Evolutionary conservation across 2,888 invertebrate species (phyloP).

Genomic region (Heliconius hortense): DNA sequence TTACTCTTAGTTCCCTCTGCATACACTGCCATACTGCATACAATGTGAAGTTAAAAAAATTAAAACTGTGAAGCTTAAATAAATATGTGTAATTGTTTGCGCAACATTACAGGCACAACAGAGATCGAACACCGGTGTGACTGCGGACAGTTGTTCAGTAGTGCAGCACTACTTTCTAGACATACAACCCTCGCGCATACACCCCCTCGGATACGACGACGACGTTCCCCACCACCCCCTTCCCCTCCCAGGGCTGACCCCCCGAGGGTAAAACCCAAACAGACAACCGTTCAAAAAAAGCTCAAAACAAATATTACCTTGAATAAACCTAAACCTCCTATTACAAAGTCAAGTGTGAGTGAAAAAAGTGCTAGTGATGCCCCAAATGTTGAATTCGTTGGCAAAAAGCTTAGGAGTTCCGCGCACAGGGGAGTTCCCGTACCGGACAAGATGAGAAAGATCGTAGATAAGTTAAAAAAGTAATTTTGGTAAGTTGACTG

Average conservation of each 20-base stretch:
- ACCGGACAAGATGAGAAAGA: constrained; percentile 66
- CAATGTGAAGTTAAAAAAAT: no score
- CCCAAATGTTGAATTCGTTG: constrained; percentile 37
- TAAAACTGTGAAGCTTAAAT: neutral
- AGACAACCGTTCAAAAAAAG: constrained; percentile 29
- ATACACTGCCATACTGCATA: no score
- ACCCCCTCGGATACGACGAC: constrained; percentile 73
- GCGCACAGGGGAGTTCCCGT: constrained; percentile 69
- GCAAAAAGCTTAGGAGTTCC: constrained; percentile 50
- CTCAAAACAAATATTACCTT: constrained; percentile 37
- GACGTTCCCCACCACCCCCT: constrained; percentile 65
- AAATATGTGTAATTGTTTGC: neutral
- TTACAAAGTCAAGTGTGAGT: constrained; percentile 51
- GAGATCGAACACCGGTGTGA: constrained; percentile 77
- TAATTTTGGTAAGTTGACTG: constrained; percentile 44
- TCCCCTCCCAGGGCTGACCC: constrained; percentile 56
- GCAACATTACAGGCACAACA: constrained; percentile 52
- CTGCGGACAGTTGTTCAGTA: constrained; percentile 74
- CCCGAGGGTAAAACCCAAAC: constrained; percentile 44
- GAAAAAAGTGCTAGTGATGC: constrained; percentile 45
- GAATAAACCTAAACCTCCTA: constrained; percentile 32
- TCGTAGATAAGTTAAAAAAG: constrained; percentile 58
- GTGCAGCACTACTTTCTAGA: constrained; percentile 68
- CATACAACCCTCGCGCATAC: constrained; percentile 77
- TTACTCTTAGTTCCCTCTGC: no score